Evolutionary conservation across 1,140 invertebrate species (phyloP).

Genomic region (Ditylenchus dipsaci): DNA sequence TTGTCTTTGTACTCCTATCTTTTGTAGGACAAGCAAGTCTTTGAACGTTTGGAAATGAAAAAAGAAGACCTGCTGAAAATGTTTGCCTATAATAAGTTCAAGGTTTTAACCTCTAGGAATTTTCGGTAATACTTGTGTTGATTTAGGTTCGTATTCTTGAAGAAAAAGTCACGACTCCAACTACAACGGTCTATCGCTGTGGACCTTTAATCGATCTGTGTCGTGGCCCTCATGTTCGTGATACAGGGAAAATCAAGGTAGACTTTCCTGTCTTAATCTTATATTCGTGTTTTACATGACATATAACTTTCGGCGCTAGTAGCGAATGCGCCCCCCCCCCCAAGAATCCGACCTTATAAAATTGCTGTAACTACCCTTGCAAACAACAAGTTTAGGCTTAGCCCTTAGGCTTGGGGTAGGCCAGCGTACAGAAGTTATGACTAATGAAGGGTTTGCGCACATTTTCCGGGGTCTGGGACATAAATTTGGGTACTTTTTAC

Average conservation of each 20-base stretch:
- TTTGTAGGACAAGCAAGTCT: slow-evolving; percentile 81
- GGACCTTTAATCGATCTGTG: slow-evolving; percentile 95
- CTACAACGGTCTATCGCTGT: slow-evolving; percentile 84
- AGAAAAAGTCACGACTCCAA: slow-evolving; percentile 86
- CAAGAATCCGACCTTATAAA: too few relatives aligned
- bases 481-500: too few relatives aligned
- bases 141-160: slow-evolving; percentile 78
- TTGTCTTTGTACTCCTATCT: slow-evolving; percentile 57
- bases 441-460: too few relatives aligned
- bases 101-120: slow-evolving; percentile 11
- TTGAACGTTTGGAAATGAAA: slow-evolving; percentile 88
- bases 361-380: too few relatives aligned
- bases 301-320: too few relatives aligned
- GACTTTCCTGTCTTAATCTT: too few relatives aligned
- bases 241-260: slow-evolving; percentile 93
- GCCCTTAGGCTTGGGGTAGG: too few relatives aligned
- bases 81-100: slow-evolving; percentile 70
- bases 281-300: too few relatives aligned
- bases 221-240: slow-evolving; percentile 88
- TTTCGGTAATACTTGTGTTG: slow-evolving; percentile 11
- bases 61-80: slow-evolving; percentile 92
- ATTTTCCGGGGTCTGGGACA: too few relatives aligned
- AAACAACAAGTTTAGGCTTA: too few relatives aligned
- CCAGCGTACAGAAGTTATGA: too few relatives aligned
- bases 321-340: too few relatives aligned